These are phyloP conservation scores for Eueremaeus valkanovi DNA, from an alignment of 2,888 invertebrate genomes.

Conservation along the genomic window DNA sequence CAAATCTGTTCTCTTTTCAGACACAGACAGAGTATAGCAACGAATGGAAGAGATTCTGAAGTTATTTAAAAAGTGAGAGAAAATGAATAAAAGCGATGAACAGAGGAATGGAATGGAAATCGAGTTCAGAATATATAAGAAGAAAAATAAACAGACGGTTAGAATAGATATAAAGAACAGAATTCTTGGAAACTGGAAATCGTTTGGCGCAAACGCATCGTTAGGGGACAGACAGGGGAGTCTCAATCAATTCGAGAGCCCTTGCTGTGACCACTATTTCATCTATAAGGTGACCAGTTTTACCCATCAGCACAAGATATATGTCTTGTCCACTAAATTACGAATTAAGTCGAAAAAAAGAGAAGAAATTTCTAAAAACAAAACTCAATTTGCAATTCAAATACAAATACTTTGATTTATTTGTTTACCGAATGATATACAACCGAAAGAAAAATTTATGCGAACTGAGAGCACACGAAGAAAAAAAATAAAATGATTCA, in stretches of 20 bases:
- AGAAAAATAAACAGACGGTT: constrained; percentile 17
- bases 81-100: constrained; percentile 3
- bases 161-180: neutral
- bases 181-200: neutral
- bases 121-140: constrained; percentile 19
- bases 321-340: neutral
- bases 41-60: neutral
- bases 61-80: neutral
- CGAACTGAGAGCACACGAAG: neutral
- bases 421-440: neutral
- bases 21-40: neutral
- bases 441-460: neutral
- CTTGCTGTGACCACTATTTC: constrained; percentile 1
- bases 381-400: constrained; percentile 4
- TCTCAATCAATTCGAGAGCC: neutral
- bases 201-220: neutral
- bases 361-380: neutral
- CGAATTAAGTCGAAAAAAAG: neutral
- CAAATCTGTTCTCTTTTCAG: constrained; percentile 7
- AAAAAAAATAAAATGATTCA: neutral
- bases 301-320: neutral
- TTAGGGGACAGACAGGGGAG: neutral
- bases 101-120: neutral
- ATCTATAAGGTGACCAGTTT: constrained; percentile 16
- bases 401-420: constrained; percentile 18